A percentile compares a stretch with the other conserved stretches of the same genome.
Conservation (phyloP, 2,113 vertebrate species). For the Dasyurus viverrinus region DNA sequence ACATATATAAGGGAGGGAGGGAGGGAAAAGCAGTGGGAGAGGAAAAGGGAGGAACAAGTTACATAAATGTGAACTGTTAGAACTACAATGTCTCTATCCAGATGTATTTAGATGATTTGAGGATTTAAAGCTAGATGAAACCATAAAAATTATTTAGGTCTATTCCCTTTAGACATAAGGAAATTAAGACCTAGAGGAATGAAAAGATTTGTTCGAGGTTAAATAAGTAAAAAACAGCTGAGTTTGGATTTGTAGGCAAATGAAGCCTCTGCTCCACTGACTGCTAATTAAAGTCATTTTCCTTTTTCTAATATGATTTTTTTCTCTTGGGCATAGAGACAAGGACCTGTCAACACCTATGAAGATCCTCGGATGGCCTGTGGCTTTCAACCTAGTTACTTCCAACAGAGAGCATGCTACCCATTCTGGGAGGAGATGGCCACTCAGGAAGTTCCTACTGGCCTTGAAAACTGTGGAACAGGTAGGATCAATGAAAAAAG, state of each 20-base stretch:
- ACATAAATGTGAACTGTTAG: background rate
- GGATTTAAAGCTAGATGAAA: background rate
- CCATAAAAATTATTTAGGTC: background rate
- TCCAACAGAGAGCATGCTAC: constrained; percentile 86
- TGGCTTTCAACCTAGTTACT: constrained; percentile 86
- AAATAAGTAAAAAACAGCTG: background rate
- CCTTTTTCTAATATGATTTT: background rate
- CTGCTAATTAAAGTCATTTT: background rate
- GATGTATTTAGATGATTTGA: background rate
- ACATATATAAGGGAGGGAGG: background rate
- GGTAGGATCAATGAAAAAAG: constrained; percentile 85
- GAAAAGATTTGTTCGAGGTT: background rate
- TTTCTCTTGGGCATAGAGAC: constrained; percentile 84
- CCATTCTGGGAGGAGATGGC: constrained; percentile 88
- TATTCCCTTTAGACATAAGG: background rate
- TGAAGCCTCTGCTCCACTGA: background rate
- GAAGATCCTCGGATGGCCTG: constrained; percentile 87
- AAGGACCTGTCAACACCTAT: constrained; percentile 79
- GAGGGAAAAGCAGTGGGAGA: background rate
- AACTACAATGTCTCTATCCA: background rate
- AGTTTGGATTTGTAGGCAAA: background rate
- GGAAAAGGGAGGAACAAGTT: background rate
- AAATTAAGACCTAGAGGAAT: background rate
- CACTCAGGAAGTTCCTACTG: constrained; percentile 95
- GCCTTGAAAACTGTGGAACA: constrained; percentile 87